These are phyloP conservation scores for Trachythela sp. DNA, from an alignment of 64 coral and sea anemone genomes.

Conservation along the genomic window DNA sequence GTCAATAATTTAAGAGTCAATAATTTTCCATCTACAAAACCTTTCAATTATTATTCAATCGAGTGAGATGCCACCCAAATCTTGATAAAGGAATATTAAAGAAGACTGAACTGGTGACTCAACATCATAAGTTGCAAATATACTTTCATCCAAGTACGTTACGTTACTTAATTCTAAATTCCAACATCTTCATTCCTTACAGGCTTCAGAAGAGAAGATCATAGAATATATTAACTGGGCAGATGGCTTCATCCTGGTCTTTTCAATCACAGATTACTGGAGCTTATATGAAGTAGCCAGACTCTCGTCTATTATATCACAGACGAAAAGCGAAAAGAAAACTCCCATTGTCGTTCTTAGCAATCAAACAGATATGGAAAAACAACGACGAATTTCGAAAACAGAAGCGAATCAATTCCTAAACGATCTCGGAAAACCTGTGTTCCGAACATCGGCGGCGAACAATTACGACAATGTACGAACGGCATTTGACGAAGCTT, in stretches of 20 bases:
- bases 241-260: background rate
- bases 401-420: background rate
- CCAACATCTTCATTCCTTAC: background rate
- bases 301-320: background rate
- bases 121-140: no score
- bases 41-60: no score
- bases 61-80: background rate
- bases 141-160: no score
- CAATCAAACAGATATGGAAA: constrained; percentile 15
- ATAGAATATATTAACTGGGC: background rate
- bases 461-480: constrained; percentile 16
- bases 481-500: constrained; percentile 8
- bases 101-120: no score
- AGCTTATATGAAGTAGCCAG: constrained; percentile 14
- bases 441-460: background rate
- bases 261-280: constrained; percentile 15
- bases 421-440: constrained; percentile 18
- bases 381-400: background rate
- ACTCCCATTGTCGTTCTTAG: background rate
- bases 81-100: no score
- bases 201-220: background rate
- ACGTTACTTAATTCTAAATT: background rate
- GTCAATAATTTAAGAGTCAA: no score
- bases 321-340: background rate
- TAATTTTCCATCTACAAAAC: no score